Base-by-base conservation (phyloP, 1,140 invertebrate genomes). In the Zaprionus taronus region DNA sequence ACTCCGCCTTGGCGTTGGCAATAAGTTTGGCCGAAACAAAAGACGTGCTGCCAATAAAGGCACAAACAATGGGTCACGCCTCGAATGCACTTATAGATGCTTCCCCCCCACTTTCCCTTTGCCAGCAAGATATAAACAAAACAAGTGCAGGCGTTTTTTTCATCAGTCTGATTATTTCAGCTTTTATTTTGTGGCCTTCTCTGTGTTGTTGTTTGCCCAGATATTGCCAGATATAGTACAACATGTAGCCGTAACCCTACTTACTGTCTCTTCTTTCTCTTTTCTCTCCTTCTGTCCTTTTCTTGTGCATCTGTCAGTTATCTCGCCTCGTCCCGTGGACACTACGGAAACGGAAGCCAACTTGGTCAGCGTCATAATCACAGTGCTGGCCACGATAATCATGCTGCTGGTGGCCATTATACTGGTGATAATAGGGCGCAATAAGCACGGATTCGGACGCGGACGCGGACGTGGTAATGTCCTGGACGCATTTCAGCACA, bases 321-420 rank as follows among this genome's bases (percentile, higher is more conserved):
- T 93, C 72, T 92, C 87, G 63, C 91, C 92, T 15, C 91, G 83
- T 75, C 92, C 92, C 77, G 91, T 93, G 70, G 93, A 93, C 84
- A 81, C 83, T 73, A 83, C 94, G 38, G 95, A 95, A 83, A 93
- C 94, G 62, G 95, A 93, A 73, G 94, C 94, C 83, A 93, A 94
- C 82, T 94, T 95, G 81, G 96, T 97, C 81, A 96, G 96, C 49
- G 94, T 96, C 75, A 95, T 97, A 68, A 96, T 97, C 81, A 96
- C 96, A n/a, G 94, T 95, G 47, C 93, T 97, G 74, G 95, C 95
- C 15, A 96, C 96, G 24, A 95, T 96, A 73, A 96, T 97, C 76
- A 91, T 97, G 20, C 93, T 96, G 69, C 93, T 96, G 14, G 92
- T 95, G 53, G 94, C 94, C 7, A 95, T 95, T 53, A 96, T 97